Evolutionary conservation across 2,888 invertebrate species (phyloP).

Genomic region (Mantis religiosa): DNA sequence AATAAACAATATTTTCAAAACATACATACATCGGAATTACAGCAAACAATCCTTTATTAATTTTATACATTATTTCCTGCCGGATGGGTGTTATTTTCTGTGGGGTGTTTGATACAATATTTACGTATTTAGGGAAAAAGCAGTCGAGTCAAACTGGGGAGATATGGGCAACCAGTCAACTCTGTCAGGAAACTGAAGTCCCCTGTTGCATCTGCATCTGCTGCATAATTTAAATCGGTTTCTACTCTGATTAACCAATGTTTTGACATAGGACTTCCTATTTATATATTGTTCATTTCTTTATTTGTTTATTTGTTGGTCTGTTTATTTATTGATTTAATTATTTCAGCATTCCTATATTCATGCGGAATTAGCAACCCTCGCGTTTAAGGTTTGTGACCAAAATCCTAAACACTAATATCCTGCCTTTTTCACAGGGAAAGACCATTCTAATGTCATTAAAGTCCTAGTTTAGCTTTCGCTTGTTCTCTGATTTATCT

Average conservation of each 20-base stretch:
- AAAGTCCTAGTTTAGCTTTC: too few relatives aligned
- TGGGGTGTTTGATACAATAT: neutral
- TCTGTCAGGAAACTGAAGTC: neutral
- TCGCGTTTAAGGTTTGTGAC: too few relatives aligned
- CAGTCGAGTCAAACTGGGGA: neutral
- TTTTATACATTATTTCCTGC: neutral
- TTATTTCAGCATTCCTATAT: too few relatives aligned
- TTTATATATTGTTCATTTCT: too few relatives aligned
- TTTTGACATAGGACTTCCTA: too few relatives aligned
- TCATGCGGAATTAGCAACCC: too few relatives aligned
- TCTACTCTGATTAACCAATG: neutral
- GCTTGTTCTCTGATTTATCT: too few relatives aligned
- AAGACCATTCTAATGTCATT: too few relatives aligned
- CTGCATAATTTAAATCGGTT: neutral
- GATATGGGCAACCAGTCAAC: neutral
- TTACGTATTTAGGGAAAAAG: neutral
- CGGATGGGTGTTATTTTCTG: neutral
- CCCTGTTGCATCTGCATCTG: neutral
- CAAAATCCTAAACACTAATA: too few relatives aligned
- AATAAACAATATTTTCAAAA: neutral
- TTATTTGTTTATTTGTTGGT: too few relatives aligned
- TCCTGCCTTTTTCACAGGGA: too few relatives aligned
- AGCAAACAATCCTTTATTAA: neutral
- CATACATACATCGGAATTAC: neutral
- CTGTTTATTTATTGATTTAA: too few relatives aligned